Base-by-base conservation (phyloP, 1,140 invertebrate genomes). In the Sweltsa coloradensis region DNA sequence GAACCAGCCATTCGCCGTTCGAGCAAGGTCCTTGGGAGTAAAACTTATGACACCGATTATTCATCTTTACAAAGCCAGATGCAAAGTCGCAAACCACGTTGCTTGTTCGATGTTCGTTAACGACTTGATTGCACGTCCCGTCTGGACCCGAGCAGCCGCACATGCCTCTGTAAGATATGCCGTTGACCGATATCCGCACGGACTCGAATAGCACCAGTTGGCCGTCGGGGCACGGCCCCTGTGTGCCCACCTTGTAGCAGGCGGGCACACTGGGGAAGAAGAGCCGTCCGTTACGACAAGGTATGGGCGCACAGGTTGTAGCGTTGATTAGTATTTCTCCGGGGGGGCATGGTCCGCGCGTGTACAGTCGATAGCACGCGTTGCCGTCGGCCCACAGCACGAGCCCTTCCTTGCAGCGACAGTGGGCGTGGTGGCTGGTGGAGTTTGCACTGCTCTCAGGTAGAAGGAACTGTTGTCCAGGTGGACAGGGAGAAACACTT, bases 81-180 rank as follows among this genome's bases (percentile, higher is more conserved):
- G 68, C 69, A 1, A 68, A 63, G 5, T 74, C 71, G 52, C 80
- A 83, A 7, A n/a, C n/a, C n/a, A n/a, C n/a, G n/a, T 44, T 34
- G 49, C 24, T n/a, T n/a, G n/a, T n/a, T n/a, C n/a, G n/a, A n/a
- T n/a, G n/a, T n/a, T n/a, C n/a, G n/a, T n/a, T n/a, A n/a, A n/a
- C n/a, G n/a, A n/a, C n/a, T n/a, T n/a, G n/a, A n/a, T n/a, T n/a
- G n/a, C n/a, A n/a, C n/a, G n/a, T n/a, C n/a, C n/a, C n/a, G n/a
- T n/a, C n/a, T 16, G 34, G 25, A 18, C 47, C 39, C 3, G 44
- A 6, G 43, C 57, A 61, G 36, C 56, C 50, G 51, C 85, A 89
- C 3, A 83, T 72, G 0, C 84, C 85, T 45, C 84, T 83, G 56
- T 85, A 86, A n/a, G 83, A 82, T 16, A 87, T 72, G 0, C 84